phyloP scores from a whole-genome alignment of 2,113 vertebrate genomes.

The Reinhardtius hippoglossoides region DNA sequence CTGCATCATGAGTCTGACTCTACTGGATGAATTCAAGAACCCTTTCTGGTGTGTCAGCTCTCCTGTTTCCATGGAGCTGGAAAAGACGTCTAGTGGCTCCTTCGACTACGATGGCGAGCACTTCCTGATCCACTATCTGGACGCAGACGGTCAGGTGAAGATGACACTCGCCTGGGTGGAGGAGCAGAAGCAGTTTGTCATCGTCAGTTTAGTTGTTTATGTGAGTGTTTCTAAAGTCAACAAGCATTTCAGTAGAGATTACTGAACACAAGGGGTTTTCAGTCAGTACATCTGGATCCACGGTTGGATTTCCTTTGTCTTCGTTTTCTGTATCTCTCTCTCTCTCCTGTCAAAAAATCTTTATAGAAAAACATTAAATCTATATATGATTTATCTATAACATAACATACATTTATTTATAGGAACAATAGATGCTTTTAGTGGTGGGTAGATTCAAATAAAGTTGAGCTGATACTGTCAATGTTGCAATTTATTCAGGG shows the following conservation, averaged over 20 bases:
- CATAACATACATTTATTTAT: too few relatives aligned
- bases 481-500: too few relatives aligned
- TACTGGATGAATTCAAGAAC: constrained; percentile 75
- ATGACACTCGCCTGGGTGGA: constrained; percentile 69
- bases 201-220: constrained; percentile 68
- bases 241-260: constrained; percentile 74
- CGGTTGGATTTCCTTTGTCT: too few relatives aligned
- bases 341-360: too few relatives aligned
- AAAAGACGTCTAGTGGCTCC: background rate
- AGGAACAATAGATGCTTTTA: too few relatives aligned
- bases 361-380: too few relatives aligned
- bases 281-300: background rate
- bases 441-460: too few relatives aligned
- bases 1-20: constrained; percentile 80
- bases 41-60: constrained; percentile 80
- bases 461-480: too few relatives aligned
- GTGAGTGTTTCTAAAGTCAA: constrained; percentile 78
- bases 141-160: constrained; percentile 70
- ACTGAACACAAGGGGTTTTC: constrained; percentile 54
- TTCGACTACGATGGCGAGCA: constrained; percentile 70
- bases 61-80: constrained; percentile 59
- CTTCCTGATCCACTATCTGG: constrained; percentile 65
- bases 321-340: too few relatives aligned
- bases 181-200: constrained; percentile 59
- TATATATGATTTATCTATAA: too few relatives aligned